Evolutionary conservation across 2,888 invertebrate species (phyloP), one percentile per base, ranked within the genome.

Genomic region (Sphinx pinastri): DNA sequence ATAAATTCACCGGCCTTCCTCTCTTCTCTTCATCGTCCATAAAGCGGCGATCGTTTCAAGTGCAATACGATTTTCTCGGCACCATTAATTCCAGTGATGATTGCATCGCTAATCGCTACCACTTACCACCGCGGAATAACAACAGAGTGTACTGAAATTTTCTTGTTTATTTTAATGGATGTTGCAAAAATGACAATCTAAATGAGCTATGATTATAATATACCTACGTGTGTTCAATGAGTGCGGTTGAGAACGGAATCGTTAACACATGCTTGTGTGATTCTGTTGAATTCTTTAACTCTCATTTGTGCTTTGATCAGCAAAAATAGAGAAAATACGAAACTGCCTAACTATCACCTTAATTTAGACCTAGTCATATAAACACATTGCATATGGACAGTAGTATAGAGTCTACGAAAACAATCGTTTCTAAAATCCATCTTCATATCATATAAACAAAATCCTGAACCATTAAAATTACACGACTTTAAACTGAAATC

Each of bases 31-130:
- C 13, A 19, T 12, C 12, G 19, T 25, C 25, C 25, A 25, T 25
- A 25, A 57, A 11, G 4, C 57, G 25, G 57, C 0, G 51, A 51
- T 57, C 25, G 57, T 57, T 57, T 57, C 57, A 57, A 57, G 57
- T 57, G 57, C 25, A 57, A 25, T 38, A 38, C 38, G 38, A 38
- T 38, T 57, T 25, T 57, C 57, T 5, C 25, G 13, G 13, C 12
- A 25, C 25, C 12, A 11, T 57, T 57, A 57, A 57, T 57, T 57
- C 57, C 57, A 57, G 13, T 57, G 57, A 31, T 57, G 57, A 25
- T 57, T 57, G 57, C 25, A 25, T 12, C 57, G 57, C 57, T 57
- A 57, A 57, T 57, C 57, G 6, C 57, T 11, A 13, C 57, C 25
- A 31, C 57, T 57, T 57, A 25, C 57, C 25, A 25, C 6, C 13